These are phyloP conservation scores for Oenanthe melanoleuca DNA, from an alignment of 2,113 vertebrate genomes.

Conservation along the genomic window DNA sequence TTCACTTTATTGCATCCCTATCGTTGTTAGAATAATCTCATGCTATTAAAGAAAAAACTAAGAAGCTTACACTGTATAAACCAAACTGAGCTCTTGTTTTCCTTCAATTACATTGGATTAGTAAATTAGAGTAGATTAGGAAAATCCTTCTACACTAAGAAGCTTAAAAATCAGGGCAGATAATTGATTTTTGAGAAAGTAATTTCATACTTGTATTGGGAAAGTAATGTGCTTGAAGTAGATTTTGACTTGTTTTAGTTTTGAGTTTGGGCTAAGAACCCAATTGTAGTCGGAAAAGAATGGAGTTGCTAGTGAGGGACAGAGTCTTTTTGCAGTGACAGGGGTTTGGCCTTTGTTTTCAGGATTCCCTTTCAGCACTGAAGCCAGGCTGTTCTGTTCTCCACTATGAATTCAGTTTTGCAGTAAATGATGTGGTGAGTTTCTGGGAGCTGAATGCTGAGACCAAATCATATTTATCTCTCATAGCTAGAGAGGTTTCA, in stretches of 20 bases:
- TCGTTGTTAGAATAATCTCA: background rate
- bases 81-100: background rate
- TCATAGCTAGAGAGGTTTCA: background rate
- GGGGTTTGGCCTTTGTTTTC: background rate
- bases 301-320: background rate
- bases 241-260: background rate
- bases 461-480: background rate
- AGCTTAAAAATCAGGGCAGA: constrained; percentile 5
- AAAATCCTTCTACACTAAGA: constrained; percentile 6
- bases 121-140: constrained; percentile 37
- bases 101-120: constrained; percentile 19
- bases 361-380: background rate
- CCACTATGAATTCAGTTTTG: background rate
- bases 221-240: background rate
- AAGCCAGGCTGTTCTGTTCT: background rate
- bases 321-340: background rate
- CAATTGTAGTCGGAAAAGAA: background rate
- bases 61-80: background rate
- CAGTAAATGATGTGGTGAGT: background rate
- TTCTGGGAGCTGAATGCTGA: background rate
- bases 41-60: constrained; percentile 17
- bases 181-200: background rate
- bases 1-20: background rate
- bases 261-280: background rate
- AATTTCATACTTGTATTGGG: background rate